Base-by-base conservation (phyloP, 2,888 invertebrate genomes). In the Drosophila hamatofila region DNA sequence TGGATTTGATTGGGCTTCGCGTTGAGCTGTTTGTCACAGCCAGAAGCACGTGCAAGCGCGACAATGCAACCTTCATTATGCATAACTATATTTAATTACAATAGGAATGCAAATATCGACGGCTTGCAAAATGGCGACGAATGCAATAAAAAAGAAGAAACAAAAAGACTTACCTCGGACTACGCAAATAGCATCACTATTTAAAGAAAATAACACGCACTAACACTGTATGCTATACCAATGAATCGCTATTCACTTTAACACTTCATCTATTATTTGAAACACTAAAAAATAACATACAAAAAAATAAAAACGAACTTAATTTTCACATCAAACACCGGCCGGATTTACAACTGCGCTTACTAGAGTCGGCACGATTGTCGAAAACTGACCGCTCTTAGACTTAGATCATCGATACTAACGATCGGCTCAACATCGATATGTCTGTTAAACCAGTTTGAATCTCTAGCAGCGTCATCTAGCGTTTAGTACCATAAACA, bases 31-130 rank as follows among this genome's bases (percentile, higher is more conserved):
- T 35, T 35, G 6, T 18, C 57, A 30, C 30, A 37, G 55, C 8
- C 25, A 59, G 39, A 33, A 62, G 55, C 82, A 88, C 88, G 79
- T 79, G 67, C 58, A 65, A 9, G 30, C 56, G 51, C n/a, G 8
- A n/a, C 30, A 37, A 49, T 35, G 41, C 21, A 55, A 52, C 52
- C 70, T 64, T 70, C 48, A 44, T 12, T 37, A 37, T 37, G 63
- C 30, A 51, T 18, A n/a, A 44, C 21, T 51, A 21, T 52, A 25
- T n/a, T 35, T 23, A 61, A 41, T 21, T 41, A 35, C 21, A 18
- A 33, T 6, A 14, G 16, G n/a, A 35, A 35, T 35, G 35, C 12
- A 35, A 4, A 35, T 14, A 21, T 8, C 18, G 21, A 8, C 9
- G 33, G 12, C 33, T 57, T 8, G 14, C 0, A 16, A 8, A 16